phyloP scores from a whole-genome alignment of 2,797 vertebrate species.

The Sebastes oblongus region DNA sequence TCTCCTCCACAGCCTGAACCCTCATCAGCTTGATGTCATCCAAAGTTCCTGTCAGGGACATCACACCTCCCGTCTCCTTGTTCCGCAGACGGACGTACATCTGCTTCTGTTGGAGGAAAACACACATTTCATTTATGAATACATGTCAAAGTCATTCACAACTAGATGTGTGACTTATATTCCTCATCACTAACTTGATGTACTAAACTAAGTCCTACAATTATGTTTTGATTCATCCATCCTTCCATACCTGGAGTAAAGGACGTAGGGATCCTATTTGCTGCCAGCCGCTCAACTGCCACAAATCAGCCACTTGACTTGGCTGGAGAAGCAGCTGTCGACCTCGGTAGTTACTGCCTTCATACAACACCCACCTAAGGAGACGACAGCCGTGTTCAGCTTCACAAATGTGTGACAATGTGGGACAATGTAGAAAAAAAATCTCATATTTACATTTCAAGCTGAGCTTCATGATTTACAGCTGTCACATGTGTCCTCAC shows the following conservation, averaged over 20 bases:
- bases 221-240: not conserved
- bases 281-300: conserved; percentile 80
- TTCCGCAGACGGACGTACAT: conserved; percentile 89
- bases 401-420: not conserved
- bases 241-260: conserved; percentile 86
- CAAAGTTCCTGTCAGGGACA: conserved; percentile 88
- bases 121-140: not conserved
- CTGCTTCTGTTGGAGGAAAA: conserved; percentile 81
- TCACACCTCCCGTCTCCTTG: conserved; percentile 84
- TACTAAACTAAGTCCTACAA: not conserved
- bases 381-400: not conserved
- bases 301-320: conserved; percentile 84
- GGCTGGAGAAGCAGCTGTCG: conserved; percentile 89
- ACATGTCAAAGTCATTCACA: not conserved
- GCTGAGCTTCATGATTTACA: not conserved
- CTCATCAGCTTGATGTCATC: conserved; percentile 93
- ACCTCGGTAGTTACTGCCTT: conserved; percentile 89
- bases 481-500: not conserved
- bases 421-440: too few relatives aligned
- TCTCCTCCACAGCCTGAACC: conserved; percentile 89
- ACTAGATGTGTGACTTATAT: not conserved
- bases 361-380: conserved; percentile 92
- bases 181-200: not conserved
- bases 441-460: not conserved
- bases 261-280: conserved; percentile 92